These are phyloP conservation scores for Eupsittula cactorum DNA, from an alignment of 2,113 vertebrate species.

Conservation along the genomic window DNA sequence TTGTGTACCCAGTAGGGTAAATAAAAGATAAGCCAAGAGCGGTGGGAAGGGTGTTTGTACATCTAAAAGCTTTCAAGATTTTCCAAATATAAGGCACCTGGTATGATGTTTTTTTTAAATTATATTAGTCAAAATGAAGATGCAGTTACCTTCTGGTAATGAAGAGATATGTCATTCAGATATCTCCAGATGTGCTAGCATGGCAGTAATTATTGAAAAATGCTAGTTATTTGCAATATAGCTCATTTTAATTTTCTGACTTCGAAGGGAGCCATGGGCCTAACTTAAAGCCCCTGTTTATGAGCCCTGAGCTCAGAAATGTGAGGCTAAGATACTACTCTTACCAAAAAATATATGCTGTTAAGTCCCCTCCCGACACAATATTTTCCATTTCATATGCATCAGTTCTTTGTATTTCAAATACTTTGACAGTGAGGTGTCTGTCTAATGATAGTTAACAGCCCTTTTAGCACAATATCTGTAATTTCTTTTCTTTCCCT, in stretches of 20 bases:
- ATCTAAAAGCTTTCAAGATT: conserved; percentile 53
- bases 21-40: conserved; percentile 54
- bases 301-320: neutral
- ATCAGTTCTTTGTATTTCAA: neutral
- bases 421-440: neutral
- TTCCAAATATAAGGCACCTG: conserved; percentile 57
- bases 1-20: conserved; percentile 42
- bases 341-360: neutral
- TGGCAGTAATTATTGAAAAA: neutral
- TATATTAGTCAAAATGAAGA: neutral
- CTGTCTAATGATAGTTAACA: neutral
- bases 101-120: conserved; percentile 37
- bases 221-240: neutral
- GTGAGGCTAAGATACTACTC: neutral
- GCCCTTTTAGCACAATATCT: neutral
- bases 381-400: neutral
- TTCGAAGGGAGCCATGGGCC: neutral
- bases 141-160: neutral
- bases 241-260: neutral
- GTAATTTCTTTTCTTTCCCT: neutral
- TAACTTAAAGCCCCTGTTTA: neutral
- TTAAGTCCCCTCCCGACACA: neutral
- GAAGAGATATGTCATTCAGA: neutral
- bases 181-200: neutral
- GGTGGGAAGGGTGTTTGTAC: conserved; percentile 45